Evolutionary conservation across 2,888 invertebrate genomes (phyloP).

Genomic region (Alviniconcha strummeri): DNA sequence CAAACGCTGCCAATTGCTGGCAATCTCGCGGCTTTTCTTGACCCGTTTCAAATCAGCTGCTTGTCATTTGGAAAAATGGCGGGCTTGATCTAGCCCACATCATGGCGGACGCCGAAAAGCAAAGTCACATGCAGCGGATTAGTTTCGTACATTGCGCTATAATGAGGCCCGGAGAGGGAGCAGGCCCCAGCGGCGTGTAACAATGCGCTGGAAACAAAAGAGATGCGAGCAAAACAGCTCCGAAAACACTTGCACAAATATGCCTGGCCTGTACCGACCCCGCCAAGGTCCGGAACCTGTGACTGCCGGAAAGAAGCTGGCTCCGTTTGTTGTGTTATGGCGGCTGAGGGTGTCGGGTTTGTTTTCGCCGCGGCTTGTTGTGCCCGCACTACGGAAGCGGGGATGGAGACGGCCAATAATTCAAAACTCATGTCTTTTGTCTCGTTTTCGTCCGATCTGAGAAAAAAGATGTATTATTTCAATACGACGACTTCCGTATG

Average conservation of each 20-base stretch:
- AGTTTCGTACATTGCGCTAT: constrained; percentile 12
- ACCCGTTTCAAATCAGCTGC: constrained; percentile 8
- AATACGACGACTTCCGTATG: neutral
- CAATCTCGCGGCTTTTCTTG: neutral
- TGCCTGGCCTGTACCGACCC: constrained; percentile 38
- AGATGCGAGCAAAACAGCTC: constrained; percentile 13
- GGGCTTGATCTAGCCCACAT: neutral
- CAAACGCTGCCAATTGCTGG: neutral
- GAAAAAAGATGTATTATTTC: constrained; percentile 1
- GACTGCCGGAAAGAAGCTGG: constrained; percentile 31
- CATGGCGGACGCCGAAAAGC: neutral
- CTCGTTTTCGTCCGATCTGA: neutral
- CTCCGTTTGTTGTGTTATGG: constrained; percentile 10
- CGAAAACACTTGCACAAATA: constrained; percentile 43
- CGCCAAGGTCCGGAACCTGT: constrained; percentile 27
- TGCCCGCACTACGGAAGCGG: neutral
- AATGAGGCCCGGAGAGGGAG: constrained; percentile 18
- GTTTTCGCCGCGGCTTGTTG: constrained; percentile 16
- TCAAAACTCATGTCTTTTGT: constrained; percentile 24
- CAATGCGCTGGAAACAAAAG: constrained; percentile 37
- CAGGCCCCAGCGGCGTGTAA: constrained; percentile 25
- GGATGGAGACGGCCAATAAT: constrained; percentile 27
- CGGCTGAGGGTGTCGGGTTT: constrained; percentile 20
- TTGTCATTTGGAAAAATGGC: neutral
- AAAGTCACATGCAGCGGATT: constrained; percentile 3